Evolutionary conservation across 2,888 invertebrate species (phyloP).

Genomic region (Osmoderma eremita): DNA sequence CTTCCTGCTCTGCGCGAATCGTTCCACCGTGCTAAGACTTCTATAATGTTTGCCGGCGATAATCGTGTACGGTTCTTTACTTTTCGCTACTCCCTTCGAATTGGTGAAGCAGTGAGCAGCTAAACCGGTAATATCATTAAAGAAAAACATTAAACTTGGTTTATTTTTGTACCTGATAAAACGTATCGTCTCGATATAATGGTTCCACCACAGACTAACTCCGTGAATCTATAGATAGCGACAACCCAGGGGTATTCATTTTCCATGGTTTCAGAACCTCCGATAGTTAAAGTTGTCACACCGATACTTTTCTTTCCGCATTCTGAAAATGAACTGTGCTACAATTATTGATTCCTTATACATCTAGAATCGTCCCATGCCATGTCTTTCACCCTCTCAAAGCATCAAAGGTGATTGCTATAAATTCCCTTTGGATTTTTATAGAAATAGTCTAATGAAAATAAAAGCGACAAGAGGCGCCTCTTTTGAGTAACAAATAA

Average conservation of each 20-base stretch:
- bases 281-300: constrained; percentile 18
- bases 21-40: neutral
- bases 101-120: constrained; percentile 54
- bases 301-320: constrained; percentile 1
- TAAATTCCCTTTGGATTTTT: neutral
- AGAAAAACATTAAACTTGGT: neutral
- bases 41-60: constrained; percentile 9
- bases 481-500: neutral
- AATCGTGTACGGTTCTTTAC: neutral
- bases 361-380: constrained; percentile 32
- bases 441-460: neutral
- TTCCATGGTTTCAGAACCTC: constrained; percentile 1
- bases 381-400: neutral
- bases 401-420: neutral
- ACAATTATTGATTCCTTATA: no score
- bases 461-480: neutral
- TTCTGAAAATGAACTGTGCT: no score
- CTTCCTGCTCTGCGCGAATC: constrained; percentile 9
- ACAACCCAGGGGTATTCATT: constrained; percentile 1
- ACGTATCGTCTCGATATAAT: constrained; percentile 7
- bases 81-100: neutral
- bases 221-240: neutral
- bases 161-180: constrained; percentile 21
- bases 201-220: neutral
- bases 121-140: neutral